These are phyloP conservation scores for Danaus melanippus DNA, from an alignment of 1,140 invertebrate genomes.

Conservation along the genomic window DNA sequence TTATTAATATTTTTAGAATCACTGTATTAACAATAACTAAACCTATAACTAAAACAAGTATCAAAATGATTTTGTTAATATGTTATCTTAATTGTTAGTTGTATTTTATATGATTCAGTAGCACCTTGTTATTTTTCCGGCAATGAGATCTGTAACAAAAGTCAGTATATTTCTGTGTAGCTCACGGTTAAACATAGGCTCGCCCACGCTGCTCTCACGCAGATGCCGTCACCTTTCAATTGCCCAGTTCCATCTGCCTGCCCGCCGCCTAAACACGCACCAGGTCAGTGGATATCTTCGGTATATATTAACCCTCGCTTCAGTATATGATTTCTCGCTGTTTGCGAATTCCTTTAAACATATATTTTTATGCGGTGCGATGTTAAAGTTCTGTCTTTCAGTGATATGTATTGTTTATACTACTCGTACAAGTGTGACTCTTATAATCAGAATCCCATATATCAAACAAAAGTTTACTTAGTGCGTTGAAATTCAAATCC, in stretches of 20 bases:
- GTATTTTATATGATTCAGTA: no score
- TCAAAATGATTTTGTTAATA: no score
- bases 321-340: conserved; percentile 12
- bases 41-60: no score
- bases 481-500: conserved; percentile 36
- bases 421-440: conserved; percentile 7
- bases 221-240: conserved; percentile 25
- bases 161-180: conserved; percentile 64
- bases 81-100: no score
- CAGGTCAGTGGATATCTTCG: conserved; percentile 50
- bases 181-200: conserved; percentile 67
- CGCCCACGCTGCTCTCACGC: conserved; percentile 48
- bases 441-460: conserved; percentile 6
- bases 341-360: conserved; percentile 38
- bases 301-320: conserved; percentile 13
- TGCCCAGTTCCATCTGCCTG: conserved; percentile 51
- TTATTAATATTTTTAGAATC: no score
- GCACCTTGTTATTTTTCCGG: conserved; percentile 31
- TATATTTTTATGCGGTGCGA: conserved; percentile 24
- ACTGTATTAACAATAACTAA: no score
- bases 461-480: conserved; percentile 8
- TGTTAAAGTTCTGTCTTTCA: conserved; percentile 10
- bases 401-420: conserved; percentile 15
- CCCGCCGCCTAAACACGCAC: conserved; percentile 51
- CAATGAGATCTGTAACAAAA: conserved; percentile 64